phyloP scores from a whole-genome alignment of 2,888 invertebrate species.

The Meiosimyza decipiens region DNA sequence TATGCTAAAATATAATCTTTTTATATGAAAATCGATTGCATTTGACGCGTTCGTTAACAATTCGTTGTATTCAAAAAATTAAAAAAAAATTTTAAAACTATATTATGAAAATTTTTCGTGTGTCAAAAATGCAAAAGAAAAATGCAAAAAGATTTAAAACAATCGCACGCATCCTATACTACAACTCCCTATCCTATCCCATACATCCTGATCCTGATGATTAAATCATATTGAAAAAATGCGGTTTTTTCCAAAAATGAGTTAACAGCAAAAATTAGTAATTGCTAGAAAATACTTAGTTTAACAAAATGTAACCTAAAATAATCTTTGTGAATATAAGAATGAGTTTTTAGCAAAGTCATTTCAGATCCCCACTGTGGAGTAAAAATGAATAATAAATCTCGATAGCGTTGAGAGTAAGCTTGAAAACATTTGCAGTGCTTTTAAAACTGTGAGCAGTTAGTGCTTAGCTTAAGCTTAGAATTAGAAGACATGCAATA shows the following conservation, averaged over 20 bases:
- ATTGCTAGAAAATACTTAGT: constrained; percentile 2
- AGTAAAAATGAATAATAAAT: no score
- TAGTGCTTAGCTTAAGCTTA: no score
- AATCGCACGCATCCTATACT: constrained; percentile 65
- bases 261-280: no score
- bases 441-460: no score
- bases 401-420: no score
- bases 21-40: constrained; percentile 39
- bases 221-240: constrained; percentile 18
- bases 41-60: constrained; percentile 25
- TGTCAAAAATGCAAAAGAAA: constrained; percentile 61
- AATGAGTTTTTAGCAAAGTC: no score
- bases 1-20: constrained; percentile 35
- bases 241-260: constrained; percentile 38
- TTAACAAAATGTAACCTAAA: constrained; percentile 9
- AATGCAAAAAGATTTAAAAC: constrained; percentile 65
- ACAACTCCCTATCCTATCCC: constrained; percentile 63
- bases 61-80: background rate
- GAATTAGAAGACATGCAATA: background rate
- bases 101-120: constrained; percentile 4
- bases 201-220: constrained; percentile 57
- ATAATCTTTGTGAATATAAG: no score
- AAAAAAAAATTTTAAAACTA: background rate
- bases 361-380: no score
- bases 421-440: no score